Base-by-base conservation (phyloP, 1,140 invertebrate species). In the Chrysomallon squamiferum region DNA sequence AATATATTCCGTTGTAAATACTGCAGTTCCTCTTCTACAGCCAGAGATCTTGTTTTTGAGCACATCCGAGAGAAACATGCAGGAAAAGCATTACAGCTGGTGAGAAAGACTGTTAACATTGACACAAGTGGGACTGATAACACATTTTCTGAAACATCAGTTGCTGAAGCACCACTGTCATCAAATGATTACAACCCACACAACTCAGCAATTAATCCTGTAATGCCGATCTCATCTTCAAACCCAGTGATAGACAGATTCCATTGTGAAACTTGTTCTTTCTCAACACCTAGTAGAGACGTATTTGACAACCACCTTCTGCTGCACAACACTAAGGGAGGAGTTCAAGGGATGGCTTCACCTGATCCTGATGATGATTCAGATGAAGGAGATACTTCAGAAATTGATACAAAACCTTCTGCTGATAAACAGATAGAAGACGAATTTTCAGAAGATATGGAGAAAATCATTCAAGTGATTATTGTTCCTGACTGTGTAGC, bases 1-100 rank as follows among this genome's bases (percentile, higher is more conserved):
- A 54, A 66, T 27, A 64, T 73, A 47, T 73, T 73, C 38, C 52
- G 71, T 9, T 73, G 71, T 52, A 69, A 62, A 20, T 73, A 73
- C 47, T 73, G 71, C 58, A 69, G 67, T 47, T 66, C 60, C 18
- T 62, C 67, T 35, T 73, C 71, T 6, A 73, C 71, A 13, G 71
- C 71, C n/a, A 64, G 67, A 52, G 65, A 69, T n/a, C 52, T 73
- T 13, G 56, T 73, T 13, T 69, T 66, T 35, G 65, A 62, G 5
- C 71, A 73, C 30, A 45, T 73, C 25, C 56, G 45, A 35, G 71
- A 69, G 43, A 73, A 73, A 27, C 71, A 73, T 45, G 50, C 59
- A 18, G 71, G 71, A 5, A 73, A 69, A 47, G 64, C 65, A 27
- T 61, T 73, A 20, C 67, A 65, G 18, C 62, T 73, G n/a, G 71